These are phyloP conservation scores for Diaprepes abbreviatus DNA, from an alignment of 2,888 invertebrate genomes.

Conservation along the genomic window DNA sequence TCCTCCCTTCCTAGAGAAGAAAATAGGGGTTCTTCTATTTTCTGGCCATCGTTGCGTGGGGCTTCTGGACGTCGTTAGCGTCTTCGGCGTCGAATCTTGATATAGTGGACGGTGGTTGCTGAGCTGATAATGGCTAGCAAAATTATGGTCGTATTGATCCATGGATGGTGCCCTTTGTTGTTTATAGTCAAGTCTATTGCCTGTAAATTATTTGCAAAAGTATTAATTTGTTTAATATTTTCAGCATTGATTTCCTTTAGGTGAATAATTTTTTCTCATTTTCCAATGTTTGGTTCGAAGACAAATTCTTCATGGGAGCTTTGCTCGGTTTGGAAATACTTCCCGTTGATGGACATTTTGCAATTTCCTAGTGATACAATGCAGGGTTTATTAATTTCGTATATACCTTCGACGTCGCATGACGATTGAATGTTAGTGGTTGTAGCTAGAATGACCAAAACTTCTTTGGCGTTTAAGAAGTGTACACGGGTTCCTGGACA, in stretches of 20 bases:
- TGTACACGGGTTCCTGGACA: no score
- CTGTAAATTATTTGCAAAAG: not conserved
- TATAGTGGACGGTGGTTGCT: not conserved
- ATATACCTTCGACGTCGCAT: no score
- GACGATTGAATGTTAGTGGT: not conserved
- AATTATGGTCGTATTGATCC: not conserved
- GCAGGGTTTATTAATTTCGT: no score
- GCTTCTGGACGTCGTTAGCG: not conserved
- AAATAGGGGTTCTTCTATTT: slow-evolving; percentile 8
- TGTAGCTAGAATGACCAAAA: not conserved
- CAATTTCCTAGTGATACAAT: no score
- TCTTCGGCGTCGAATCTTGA: not conserved
- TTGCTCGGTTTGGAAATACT: not conserved
- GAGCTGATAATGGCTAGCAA: not conserved
- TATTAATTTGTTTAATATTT: not conserved
- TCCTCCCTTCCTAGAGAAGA: slow-evolving; percentile 13
- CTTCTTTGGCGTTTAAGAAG: not conserved
- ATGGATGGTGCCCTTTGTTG: not conserved
- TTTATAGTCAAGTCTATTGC: not conserved
- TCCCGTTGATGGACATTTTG: not conserved
- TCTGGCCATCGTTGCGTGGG: not conserved
- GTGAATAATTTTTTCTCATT: not conserved
- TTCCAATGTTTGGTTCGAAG: not conserved
- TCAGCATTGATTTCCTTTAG: not conserved
- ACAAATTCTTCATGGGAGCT: not conserved